phyloP scores from a whole-genome alignment of 2,888 invertebrate genomes.

The Drosophila falleni region DNA sequence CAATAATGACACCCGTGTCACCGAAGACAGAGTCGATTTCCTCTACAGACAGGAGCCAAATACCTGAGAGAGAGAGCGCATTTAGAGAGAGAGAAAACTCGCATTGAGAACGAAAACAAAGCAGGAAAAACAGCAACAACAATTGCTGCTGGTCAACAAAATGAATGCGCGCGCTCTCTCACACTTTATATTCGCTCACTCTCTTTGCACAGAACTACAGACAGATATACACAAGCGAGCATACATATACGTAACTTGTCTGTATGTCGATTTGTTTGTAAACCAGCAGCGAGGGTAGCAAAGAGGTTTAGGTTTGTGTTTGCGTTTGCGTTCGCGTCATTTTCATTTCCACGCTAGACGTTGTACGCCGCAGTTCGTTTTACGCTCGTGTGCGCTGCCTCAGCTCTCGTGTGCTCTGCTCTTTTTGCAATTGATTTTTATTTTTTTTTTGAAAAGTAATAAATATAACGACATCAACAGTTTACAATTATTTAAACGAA shows the following conservation, averaged over 20 bases:
- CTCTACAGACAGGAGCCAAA: slow-evolving; percentile 26
- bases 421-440: slow-evolving; percentile 72
- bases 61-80: slow-evolving; percentile 33
- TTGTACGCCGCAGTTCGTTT: slow-evolving; percentile 70
- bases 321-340: slow-evolving; percentile 51
- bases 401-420: slow-evolving; percentile 70
- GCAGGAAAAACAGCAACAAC: slow-evolving; percentile 38
- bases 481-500: slow-evolving; percentile 47
- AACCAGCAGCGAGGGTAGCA: slow-evolving; percentile 43
- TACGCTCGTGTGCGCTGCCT: slow-evolving; percentile 65
- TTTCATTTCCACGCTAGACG: slow-evolving; percentile 71
- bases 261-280: slow-evolving; percentile 7
- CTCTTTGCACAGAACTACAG: slow-evolving; percentile 15
- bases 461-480: slow-evolving; percentile 37
- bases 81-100: slow-evolving; percentile 22
- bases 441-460: slow-evolving; percentile 63
- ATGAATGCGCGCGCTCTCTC: slow-evolving; percentile 18
- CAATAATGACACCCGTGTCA: slow-evolving; percentile 17
- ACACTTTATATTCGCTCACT: background rate
- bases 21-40: slow-evolving; percentile 31
- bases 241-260: slow-evolving; percentile 7
- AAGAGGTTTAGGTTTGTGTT: slow-evolving; percentile 33
- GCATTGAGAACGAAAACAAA: slow-evolving; percentile 28
- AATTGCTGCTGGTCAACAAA: slow-evolving; percentile 32
- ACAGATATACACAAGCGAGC: background rate